Evolutionary conservation across 2,888 invertebrate genomes (phyloP).

Genomic region (Minunthozetes semirufus): DNA sequence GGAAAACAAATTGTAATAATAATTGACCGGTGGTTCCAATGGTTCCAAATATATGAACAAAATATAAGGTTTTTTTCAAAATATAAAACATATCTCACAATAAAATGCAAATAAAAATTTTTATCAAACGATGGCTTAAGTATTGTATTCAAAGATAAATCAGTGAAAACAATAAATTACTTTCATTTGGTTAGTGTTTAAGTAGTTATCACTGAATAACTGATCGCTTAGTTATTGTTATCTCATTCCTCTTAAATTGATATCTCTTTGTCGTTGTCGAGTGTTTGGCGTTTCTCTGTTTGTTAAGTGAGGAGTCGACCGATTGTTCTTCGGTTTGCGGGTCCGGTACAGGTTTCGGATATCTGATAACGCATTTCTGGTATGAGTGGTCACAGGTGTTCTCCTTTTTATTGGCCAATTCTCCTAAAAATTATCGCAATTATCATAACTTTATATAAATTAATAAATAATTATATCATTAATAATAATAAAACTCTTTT

Average conservation of each 20-base stretch:
- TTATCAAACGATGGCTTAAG: constrained; percentile 4
- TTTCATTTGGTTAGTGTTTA: neutral
- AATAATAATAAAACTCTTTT: neutral
- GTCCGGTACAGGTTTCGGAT: neutral
- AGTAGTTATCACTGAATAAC: constrained; percentile 4
- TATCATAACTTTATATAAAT: constrained; percentile 5
- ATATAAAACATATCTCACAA: too few relatives aligned
- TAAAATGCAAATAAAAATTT: neutral
- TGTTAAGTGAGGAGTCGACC: neutral
- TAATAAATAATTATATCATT: neutral
- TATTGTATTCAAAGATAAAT: neutral
- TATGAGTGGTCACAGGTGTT: neutral
- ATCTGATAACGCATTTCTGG: neutral
- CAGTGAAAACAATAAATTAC: constrained; percentile 6
- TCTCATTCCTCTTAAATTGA: constrained; percentile 10
- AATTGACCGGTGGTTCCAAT: neutral
- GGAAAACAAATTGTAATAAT: constrained; percentile 19
- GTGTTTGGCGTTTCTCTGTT: constrained; percentile 5
- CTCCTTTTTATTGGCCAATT: constrained; percentile 34
- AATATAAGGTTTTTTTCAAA: neutral
- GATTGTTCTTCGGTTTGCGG: neutral
- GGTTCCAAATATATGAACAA: constrained; percentile 1
- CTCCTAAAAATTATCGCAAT: constrained; percentile 5
- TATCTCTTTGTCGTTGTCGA: neutral
- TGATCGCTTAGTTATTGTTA: neutral